Evolutionary conservation across 1,140 invertebrate species (phyloP), one percentile per base, ranked within the genome.

Genomic region (Ruditapes philippinarum): DNA sequence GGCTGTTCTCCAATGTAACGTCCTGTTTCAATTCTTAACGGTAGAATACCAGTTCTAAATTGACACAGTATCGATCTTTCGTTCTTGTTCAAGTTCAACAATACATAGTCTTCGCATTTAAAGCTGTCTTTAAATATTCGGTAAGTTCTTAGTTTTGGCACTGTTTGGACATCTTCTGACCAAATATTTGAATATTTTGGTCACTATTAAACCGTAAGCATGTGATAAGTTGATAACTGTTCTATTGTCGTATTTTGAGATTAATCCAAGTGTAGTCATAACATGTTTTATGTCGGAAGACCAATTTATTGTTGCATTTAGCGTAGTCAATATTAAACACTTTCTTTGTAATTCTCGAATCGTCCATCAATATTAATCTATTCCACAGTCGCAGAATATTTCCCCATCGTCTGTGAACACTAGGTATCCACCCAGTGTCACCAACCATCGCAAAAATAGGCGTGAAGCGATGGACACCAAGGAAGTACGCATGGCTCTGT

Each of bases 391-490:
- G 40, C 25, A 89, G 31, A 9, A 91, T 86, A 31, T 76, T 87
- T 22, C 54, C 36, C 81, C 74, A 73, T n/a, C 80, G 79, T 49
- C 79, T 49, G 17, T 79, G 70, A 25, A 81, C 45, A 19, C 82
- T 70, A 31, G 83, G 88, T 19, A 84, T 49, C 84, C 88, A 91
- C 36, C 83, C 84, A 54, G 62, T 57, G 22, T 88, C 73, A 0
- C 73, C 90, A 36, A 73, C 38, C 25, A 90, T 62, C 19, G 79
- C 91, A 7, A 85, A 54, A n/a, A 87, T 36, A 22, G 89, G 81
- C 1, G 91, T 49, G 51, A 91, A 88, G 12, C 85, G 54, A 36
- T 85, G 83, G 9, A 90, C 82, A 17, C 91, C 89, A 17, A 89
- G 79, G 51, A 86, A 89, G 40, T 88, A 90, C 85, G 12, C 0